Evolutionary conservation across 2,888 invertebrate species (phyloP).

Genomic region (Drosophila aldrichi): DNA sequence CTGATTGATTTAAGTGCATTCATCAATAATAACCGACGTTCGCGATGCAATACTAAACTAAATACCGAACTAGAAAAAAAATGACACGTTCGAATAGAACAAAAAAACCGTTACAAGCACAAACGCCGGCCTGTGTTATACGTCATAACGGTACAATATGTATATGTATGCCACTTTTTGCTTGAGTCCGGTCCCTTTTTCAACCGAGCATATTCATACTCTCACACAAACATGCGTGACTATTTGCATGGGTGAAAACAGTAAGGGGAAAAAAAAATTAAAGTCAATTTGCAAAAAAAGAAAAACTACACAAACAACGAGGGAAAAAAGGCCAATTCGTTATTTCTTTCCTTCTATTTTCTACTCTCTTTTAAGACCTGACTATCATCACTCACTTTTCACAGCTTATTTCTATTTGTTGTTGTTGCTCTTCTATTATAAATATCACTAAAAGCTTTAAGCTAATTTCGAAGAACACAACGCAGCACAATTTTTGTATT

Average conservation of each 20-base stretch:
- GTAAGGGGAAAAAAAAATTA: constrained; percentile 28
- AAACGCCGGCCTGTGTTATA: constrained; percentile 36
- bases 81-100: background rate
- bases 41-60: constrained; percentile 1
- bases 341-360: constrained; percentile 14
- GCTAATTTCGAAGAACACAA: constrained; percentile 44
- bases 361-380: constrained; percentile 12
- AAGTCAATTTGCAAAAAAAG: constrained; percentile 23
- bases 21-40: constrained; percentile 31
- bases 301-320: constrained; percentile 7
- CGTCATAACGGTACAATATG: constrained; percentile 43
- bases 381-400: constrained; percentile 53
- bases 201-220: background rate
- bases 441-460: constrained; percentile 56
- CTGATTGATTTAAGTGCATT: constrained; percentile 27
- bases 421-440: constrained; percentile 31
- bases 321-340: constrained; percentile 20
- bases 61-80: constrained; percentile 8
- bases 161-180: constrained; percentile 20
- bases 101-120: constrained; percentile 18
- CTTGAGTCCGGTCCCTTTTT: constrained; percentile 16
- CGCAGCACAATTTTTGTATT: constrained; percentile 37
- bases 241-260: constrained; percentile 36
- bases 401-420: constrained; percentile 41
- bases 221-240: background rate